Evolutionary conservation across 2,797 vertebrate genomes (phyloP).

Genomic region (Myotis findleyi): DNA sequence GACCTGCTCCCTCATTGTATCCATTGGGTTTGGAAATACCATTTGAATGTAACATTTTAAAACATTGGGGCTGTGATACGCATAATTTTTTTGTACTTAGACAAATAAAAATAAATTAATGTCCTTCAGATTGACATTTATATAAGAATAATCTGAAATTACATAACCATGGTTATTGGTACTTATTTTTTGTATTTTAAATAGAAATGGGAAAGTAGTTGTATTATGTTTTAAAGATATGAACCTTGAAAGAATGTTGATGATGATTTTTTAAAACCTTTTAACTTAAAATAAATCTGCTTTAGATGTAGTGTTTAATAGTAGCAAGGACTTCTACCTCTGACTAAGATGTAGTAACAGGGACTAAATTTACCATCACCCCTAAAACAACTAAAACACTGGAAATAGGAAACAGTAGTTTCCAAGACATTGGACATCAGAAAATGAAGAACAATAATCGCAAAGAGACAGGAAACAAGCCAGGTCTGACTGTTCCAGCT

Average conservation of each 20-base stretch:
- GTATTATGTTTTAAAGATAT: neutral
- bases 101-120: neutral
- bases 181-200: neutral
- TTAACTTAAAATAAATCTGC: neutral
- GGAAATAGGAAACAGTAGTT: neutral
- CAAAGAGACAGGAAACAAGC: neutral
- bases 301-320: neutral
- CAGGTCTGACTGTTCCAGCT: neutral
- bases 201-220: neutral
- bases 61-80: neutral
- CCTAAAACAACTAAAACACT: neutral
- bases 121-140: neutral
- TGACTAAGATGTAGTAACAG: neutral
- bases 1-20: neutral
- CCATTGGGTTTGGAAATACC: neutral
- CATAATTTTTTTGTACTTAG: neutral
- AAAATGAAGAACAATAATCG: neutral
- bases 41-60: neutral
- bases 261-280: neutral
- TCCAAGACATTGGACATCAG: neutral
- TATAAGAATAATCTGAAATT: neutral
- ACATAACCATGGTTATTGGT: neutral
- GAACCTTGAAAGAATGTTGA: neutral
- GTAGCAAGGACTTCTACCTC: neutral
- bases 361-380: neutral